phyloP scores from a whole-genome alignment of 2,113 vertebrate species.

The Ceyx margarethae region DNA sequence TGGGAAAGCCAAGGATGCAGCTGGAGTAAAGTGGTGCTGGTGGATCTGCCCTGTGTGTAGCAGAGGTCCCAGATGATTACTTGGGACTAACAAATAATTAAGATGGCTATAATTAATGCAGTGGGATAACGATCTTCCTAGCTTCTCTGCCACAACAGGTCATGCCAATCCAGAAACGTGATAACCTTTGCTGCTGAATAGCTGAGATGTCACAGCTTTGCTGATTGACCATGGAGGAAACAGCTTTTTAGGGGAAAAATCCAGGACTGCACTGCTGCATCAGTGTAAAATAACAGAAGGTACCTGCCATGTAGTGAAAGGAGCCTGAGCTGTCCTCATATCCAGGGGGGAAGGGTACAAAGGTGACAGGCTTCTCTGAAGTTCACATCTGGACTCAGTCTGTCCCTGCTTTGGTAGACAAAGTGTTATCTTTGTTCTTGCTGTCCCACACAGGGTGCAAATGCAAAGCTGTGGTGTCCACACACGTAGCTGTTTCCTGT shows the following conservation, averaged over 20 bases:
- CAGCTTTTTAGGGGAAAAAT: neutral
- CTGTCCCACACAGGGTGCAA: neutral
- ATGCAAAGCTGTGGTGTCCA: neutral
- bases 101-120: neutral
- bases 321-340: neutral
- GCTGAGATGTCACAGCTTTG: neutral
- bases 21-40: neutral
- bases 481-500: neutral
- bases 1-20: neutral
- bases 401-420: neutral
- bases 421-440: neutral
- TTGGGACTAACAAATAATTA: neutral
- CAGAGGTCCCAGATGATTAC: neutral
- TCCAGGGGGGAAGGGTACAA: neutral
- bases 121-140: neutral
- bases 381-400: neutral
- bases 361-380: neutral
- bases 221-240: neutral
- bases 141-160: neutral
- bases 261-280: neutral
- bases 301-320: neutral
- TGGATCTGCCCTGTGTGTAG: neutral
- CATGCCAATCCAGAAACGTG: neutral
- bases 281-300: accelerated
- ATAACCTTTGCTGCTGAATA: neutral